Evolutionary conservation across 2,113 vertebrate species (phyloP), one percentile per base, ranked within the genome.

Genomic region (Cettia cetti): DNA sequence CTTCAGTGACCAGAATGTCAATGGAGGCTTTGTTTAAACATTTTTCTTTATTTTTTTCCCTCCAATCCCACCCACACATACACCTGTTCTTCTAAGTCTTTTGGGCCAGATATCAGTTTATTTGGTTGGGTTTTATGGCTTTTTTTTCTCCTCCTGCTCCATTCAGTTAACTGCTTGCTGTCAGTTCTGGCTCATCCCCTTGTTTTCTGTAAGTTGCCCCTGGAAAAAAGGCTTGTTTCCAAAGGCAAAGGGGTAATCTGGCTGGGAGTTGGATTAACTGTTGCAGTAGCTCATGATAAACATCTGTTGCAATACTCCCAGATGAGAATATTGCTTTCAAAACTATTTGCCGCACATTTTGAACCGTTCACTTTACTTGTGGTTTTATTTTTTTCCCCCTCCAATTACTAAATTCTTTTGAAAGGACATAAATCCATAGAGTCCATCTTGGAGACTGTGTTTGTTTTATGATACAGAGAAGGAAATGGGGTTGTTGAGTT

Each of bases 271-370:
- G 64, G 79, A 86, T 95, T 90, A 95, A 93, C 82, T 93, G 79
- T 95, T 95, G 93, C 47, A 28, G 94, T 90, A 90, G 92, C 92
- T 96, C 82, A 52, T 60, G 79, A 93, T 93, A 95, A 96, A 96
- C 85, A 92, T 96, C 93, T 96, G 95, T 83, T 96, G 90, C 68
- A 90, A 54, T 93, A 15, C 72, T 95, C 93, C 71, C 82, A 78
- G 87, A 94, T 81, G 88, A 95, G 92, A 92, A 70, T 88, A 78
- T 86, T 60, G 92, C 79, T 71, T 96, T 95, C 85, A 33, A 13
- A 91, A 94, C 71, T 90, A 77, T 96, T 96, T 90, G 78, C 87
- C 66, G 66, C 85, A 22, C 72, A 21, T 90, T 90, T 70, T 90
- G 79, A 90, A 86, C 89, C 0, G 0, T 56, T 89, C 47, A 17